Evolutionary conservation across 2,888 invertebrate genomes (phyloP).

Genomic region (Drosophila yooni): DNA sequence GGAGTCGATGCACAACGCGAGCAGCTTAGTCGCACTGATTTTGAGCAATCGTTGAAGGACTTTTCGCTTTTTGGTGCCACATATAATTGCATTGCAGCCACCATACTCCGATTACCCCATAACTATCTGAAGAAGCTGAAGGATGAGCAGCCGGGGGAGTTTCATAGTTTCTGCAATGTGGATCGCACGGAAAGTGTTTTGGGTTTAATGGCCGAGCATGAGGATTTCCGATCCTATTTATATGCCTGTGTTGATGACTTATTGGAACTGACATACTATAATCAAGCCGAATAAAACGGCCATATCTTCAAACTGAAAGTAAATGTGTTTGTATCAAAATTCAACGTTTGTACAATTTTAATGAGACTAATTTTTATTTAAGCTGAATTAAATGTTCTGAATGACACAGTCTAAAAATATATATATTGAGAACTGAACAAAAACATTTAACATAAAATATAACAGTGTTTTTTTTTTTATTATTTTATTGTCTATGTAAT

Average conservation of each 20-base stretch:
- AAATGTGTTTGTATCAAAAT: neutral
- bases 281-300: slow-evolving; percentile 22
- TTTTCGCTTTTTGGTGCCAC: slow-evolving; percentile 83
- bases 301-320: neutral
- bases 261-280: slow-evolving; percentile 66
- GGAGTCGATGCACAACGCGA: slow-evolving; percentile 71
- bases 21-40: slow-evolving; percentile 77
- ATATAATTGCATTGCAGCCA: slow-evolving; percentile 82
- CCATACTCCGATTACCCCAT: slow-evolving; percentile 79
- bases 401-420: neutral
- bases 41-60: slow-evolving; percentile 80
- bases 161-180: slow-evolving; percentile 83
- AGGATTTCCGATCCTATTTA: slow-evolving; percentile 63
- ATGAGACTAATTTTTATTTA: neutral
- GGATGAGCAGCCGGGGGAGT: slow-evolving; percentile 77
- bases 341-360: neutral
- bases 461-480: neutral
- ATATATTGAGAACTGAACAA: neutral
- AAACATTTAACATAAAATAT: neutral
- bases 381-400: neutral
- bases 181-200: slow-evolving; percentile 70
- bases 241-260: slow-evolving; percentile 76
- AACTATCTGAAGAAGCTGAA: slow-evolving; percentile 82
- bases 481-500: neutral
- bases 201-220: slow-evolving; percentile 59